Base-by-base conservation (phyloP, 35 echinoderm and acorn worm species). In the Eucidaris tribuloides region DNA sequence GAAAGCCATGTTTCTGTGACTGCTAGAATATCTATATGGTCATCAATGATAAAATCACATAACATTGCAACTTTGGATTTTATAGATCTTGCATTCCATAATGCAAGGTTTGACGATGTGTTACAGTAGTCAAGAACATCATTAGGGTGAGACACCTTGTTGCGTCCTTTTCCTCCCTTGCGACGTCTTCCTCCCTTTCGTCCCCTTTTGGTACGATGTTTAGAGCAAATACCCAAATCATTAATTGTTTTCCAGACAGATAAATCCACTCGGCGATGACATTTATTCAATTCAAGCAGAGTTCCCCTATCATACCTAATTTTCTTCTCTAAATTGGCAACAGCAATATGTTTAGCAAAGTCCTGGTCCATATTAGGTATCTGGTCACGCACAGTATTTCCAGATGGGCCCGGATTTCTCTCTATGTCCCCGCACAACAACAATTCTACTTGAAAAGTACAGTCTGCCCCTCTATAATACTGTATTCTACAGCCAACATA, bases 1-100 rank as follows among this genome's bases (percentile, higher is more conserved):
- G 19, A 46, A 70, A 87, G 42, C 84, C 84, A 87, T 37, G 84
- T 45, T 46, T 87, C 76, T 25, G 76, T 87, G 34, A 87, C 40
- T 7, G 85, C 85, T 46, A 90, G 48, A 5, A 84, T 48, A 65
- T 84, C 81, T 29, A 84, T 28, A 3, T 58, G 27, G 36, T 90
- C 15, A 44, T 56, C 42, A 90, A 84, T 28, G 29, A 90, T 60
- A 33, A 90, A 70, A 62, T 83, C 87, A 59, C 58, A 83, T 17
- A 83, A 11, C 35, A 83, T 62, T 83, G 80, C 15, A 1, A 83
- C 42, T 37, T 62, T 83, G 55, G 31, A 46, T 30, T 83, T 84
- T 34, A 62, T 62, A 6, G 4, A 83, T 4, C 71, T 42, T 42
- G 43, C 71, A 62, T 62, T 62, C 59, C 59, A 62, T 24, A 62